A percentile compares a stretch with the other conserved stretches of the same genome.
Evolutionary conservation across 2,888 invertebrate species (phyloP).

Genomic region (Heliconius aoede): DNA sequence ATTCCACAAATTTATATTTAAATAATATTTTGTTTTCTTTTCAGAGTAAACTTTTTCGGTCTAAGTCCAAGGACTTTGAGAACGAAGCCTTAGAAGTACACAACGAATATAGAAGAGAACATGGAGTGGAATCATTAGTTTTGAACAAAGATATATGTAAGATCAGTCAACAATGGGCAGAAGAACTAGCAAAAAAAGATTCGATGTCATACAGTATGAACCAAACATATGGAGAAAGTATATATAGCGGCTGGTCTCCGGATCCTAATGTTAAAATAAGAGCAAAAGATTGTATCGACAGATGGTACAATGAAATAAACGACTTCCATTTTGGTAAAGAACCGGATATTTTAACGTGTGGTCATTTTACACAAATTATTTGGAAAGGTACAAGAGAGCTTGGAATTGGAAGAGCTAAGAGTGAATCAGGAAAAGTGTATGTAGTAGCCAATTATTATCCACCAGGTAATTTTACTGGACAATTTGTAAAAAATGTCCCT

Average conservation of each 20-base stretch:
- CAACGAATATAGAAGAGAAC: constrained; percentile 75
- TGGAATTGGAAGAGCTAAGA: constrained; percentile 90
- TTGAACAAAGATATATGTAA: constrained; percentile 86
- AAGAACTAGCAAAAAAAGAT: constrained; percentile 85
- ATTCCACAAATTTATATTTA: background rate
- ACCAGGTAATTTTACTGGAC: constrained; percentile 90
- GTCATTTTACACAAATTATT: constrained; percentile 91
- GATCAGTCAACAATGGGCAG: constrained; percentile 88
- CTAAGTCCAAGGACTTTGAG: constrained; percentile 72
- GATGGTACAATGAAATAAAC: constrained; percentile 91
- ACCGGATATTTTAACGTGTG: constrained; percentile 85
- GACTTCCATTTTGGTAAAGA: constrained; percentile 87
- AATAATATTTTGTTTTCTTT: constrained; percentile 51
- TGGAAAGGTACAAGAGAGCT: constrained; percentile 90
- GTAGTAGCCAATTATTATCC: constrained; percentile 94
- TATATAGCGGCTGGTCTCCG: constrained; percentile 88
- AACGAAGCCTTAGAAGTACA: constrained; percentile 73
- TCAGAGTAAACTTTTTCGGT: constrained; percentile 75
- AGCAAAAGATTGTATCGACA: constrained; percentile 87
- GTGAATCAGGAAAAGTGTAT: constrained; percentile 90
- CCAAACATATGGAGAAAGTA: constrained; percentile 87
- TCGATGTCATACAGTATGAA: constrained; percentile 86
- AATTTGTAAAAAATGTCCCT: constrained; percentile 87
- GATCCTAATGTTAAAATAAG: constrained; percentile 86
- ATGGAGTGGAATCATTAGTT: constrained; percentile 76